These are phyloP conservation scores for Ophion slaviceki DNA, from an alignment of 2,888 invertebrate genomes.

Conservation along the genomic window DNA sequence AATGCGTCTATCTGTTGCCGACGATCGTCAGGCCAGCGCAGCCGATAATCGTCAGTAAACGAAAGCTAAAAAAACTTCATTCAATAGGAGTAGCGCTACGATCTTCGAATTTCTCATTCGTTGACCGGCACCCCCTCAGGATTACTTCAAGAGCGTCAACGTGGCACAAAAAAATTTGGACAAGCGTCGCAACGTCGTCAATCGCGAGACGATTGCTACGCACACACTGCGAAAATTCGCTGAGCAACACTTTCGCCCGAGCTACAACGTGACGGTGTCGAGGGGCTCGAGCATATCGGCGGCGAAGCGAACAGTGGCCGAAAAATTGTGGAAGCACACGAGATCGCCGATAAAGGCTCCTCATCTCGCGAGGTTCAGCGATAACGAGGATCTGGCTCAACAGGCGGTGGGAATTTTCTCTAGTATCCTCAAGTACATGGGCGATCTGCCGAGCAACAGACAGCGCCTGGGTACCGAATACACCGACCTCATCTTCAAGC, in stretches of 20 bases:
- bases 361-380: constrained; percentile 89
- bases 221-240: constrained; percentile 94
- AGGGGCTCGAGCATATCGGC: constrained; percentile 87
- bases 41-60: constrained; percentile 67
- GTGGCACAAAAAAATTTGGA: constrained; percentile 53
- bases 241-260: constrained; percentile 90
- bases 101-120: constrained; percentile 3
- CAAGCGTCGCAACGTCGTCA: constrained; percentile 67
- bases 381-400: constrained; percentile 89
- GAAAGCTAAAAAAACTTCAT: background rate
- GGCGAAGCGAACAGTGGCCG: constrained; percentile 87
- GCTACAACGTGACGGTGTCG: constrained; percentile 84
- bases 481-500: constrained; percentile 94
- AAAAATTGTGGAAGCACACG: constrained; percentile 93
- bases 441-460: constrained; percentile 94
- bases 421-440: constrained; percentile 94
- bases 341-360: constrained; percentile 94
- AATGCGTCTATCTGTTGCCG: constrained; percentile 94
- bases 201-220: constrained; percentile 84
- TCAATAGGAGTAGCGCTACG: background rate
- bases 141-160: constrained; percentile 81
- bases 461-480: constrained; percentile 91
- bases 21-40: constrained; percentile 90
- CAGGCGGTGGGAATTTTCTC: constrained; percentile 90
- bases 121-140: constrained; percentile 73